These are phyloP conservation scores for Micropterix aruncella DNA, from an alignment of 2,888 invertebrate genomes.

Conservation along the genomic window DNA sequence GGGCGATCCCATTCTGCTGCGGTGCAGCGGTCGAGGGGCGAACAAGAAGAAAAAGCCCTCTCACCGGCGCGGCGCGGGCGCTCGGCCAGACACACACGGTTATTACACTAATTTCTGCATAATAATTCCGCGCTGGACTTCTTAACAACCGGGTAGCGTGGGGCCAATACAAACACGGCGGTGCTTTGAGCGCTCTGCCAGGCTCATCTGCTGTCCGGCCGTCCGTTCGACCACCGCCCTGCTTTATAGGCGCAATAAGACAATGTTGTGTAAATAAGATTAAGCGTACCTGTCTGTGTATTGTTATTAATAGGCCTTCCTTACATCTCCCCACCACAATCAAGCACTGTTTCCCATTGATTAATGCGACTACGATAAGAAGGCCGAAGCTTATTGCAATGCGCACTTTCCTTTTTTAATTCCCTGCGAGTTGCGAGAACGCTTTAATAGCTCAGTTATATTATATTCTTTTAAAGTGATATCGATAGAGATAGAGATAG, in stretches of 20 bases:
- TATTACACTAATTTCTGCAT: slow-evolving; percentile 42
- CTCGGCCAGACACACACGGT: slow-evolving; percentile 27
- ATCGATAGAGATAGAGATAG: no score
- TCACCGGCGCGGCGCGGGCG: background rate
- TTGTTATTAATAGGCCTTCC: background rate
- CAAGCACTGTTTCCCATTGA: background rate
- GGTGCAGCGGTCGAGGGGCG: no score
- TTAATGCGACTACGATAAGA: no score
- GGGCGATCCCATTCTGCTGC: no score
- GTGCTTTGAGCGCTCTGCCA: slow-evolving; percentile 12
- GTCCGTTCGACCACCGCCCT: no score
- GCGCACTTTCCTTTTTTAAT: no score
- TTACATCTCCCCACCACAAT: background rate
- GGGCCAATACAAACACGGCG: slow-evolving; percentile 42
- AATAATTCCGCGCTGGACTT: slow-evolving; percentile 27
- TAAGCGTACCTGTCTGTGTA: background rate
- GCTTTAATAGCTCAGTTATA: no score
- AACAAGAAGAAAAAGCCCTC: no score
- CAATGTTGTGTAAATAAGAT: background rate
- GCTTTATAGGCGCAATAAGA: background rate
- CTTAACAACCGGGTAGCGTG: slow-evolving; percentile 39
- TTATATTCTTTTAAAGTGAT: no score
- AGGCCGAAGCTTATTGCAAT: no score
- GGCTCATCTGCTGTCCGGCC: background rate
- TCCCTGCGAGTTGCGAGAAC: no score